Evolutionary conservation across 2,797 vertebrate genomes (phyloP), one percentile per base, ranked within the genome.

Genomic region (Sebastes steindachneri): DNA sequence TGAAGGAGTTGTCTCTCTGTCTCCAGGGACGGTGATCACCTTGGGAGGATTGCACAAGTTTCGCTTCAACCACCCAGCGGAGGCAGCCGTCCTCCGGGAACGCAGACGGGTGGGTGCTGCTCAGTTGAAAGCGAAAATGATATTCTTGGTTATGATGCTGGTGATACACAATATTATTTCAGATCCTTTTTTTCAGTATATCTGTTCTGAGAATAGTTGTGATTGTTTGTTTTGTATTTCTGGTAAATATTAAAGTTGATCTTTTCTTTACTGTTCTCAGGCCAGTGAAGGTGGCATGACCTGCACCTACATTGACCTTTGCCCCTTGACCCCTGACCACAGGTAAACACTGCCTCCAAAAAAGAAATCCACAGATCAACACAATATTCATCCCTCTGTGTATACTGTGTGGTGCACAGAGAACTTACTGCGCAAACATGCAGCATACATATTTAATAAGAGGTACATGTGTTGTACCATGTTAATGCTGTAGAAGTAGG

Each of bases 21-120:
- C 86, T 85, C 37, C 80, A 99, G 99, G 99, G 72, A 96, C 96
- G 1, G 93, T 99, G 73, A 96, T 99, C 95, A 96, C 96, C 17
- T 91, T 99, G 92, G 98, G 97, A 86, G 97, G 96, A 82, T 92
- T 92, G 71, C 96, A 97, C 80, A 98, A 95, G 79, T 99, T 99
- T 89, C 97, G 98, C 84, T 99, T 99, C 94, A 99, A 97, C 90
- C 98, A 99, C 86, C 99, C 99, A 0, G 97, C 96, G 51, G 98
- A 99, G 90, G 98, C 99, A 45, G 98, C 97, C 12, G 7, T 97
- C 84, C 96, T 99, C 75, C 96, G 97, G 79, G 97, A 96, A 80
- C 96, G 95, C 84, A 97, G 97, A 93, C 95, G 95, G 92, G 99
- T 99, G 90, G 92, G 96, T 86, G 75, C 74, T 62, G 62, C 75